Conservation (phyloP, 2,113 vertebrate species). For the Alces alces region DNA sequence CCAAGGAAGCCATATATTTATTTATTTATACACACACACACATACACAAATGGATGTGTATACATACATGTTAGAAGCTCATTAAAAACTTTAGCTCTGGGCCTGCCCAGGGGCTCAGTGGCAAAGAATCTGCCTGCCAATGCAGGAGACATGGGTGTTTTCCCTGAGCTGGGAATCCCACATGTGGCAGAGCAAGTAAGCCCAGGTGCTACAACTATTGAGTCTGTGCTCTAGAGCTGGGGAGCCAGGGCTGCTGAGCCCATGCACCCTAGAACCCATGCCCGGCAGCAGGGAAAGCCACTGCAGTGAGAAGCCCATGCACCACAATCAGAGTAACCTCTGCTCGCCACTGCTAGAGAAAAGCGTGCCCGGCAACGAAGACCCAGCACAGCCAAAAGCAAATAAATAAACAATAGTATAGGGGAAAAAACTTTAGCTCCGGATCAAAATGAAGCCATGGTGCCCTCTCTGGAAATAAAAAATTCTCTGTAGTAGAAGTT, state of each 20-base stretch:
- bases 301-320: background rate
- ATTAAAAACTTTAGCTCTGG: background rate
- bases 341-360: background rate
- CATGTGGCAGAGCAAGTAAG: background rate
- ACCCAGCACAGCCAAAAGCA: background rate
- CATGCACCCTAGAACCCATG: background rate
- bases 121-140: background rate
- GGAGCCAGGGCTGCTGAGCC: background rate
- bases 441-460: background rate
- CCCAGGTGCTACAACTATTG: fast-evolving
- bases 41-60: background rate
- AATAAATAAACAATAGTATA: background rate
- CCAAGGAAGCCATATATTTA: background rate
- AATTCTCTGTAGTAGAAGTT: background rate
- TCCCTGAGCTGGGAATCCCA: background rate
- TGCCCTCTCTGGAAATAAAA: background rate
- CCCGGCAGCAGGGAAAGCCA: background rate
- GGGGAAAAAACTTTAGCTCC: background rate
- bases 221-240: background rate
- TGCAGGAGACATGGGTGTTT: background rate
- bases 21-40: background rate
- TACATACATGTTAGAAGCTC: background rate
- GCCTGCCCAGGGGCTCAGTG: background rate
- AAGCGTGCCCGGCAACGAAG: background rate
- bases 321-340: background rate